Conservation (phyloP, 2,113 vertebrate genomes). For the Tautogolabrus adspersus region DNA sequence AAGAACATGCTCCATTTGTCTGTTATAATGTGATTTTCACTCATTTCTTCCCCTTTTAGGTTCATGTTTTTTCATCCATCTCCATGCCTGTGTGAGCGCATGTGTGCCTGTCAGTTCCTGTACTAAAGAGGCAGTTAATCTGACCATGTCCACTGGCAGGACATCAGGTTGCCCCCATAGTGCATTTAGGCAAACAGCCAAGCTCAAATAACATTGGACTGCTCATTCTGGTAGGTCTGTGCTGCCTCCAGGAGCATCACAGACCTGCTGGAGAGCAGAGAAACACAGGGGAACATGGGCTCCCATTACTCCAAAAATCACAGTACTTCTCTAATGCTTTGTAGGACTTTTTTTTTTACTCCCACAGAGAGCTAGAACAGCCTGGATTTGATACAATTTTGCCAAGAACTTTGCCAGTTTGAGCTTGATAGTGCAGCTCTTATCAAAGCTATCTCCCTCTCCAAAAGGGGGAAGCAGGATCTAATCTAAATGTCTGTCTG, state of each 20-base stretch:
- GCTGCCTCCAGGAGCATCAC: constrained; percentile 24
- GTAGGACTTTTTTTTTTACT: constrained; percentile 4
- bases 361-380: background rate
- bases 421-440: constrained; percentile 34
- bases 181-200: constrained; percentile 65
- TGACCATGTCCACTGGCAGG: constrained; percentile 66
- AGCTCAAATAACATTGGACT: constrained; percentile 40
- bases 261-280: constrained; percentile 36
- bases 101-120: constrained; percentile 5
- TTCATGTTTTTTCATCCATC: constrained; percentile 6
- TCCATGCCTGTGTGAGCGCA: background rate
- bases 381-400: constrained; percentile 45
- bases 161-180: constrained; percentile 58
- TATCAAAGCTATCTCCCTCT: constrained; percentile 31
- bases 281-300: constrained; percentile 19
- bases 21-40: background rate
- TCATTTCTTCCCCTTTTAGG: constrained; percentile 3
- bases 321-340: background rate
- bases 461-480: constrained; percentile 34
- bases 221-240: constrained; percentile 18
- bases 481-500: constrained; percentile 58
- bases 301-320: constrained; percentile 10
- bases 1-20: background rate
- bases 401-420: constrained; percentile 56
- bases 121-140: constrained; percentile 68